Evolutionary conservation across 1,140 invertebrate species (phyloP), one percentile per base, ranked within the genome.

Genomic region (Drosophila orosa): DNA sequence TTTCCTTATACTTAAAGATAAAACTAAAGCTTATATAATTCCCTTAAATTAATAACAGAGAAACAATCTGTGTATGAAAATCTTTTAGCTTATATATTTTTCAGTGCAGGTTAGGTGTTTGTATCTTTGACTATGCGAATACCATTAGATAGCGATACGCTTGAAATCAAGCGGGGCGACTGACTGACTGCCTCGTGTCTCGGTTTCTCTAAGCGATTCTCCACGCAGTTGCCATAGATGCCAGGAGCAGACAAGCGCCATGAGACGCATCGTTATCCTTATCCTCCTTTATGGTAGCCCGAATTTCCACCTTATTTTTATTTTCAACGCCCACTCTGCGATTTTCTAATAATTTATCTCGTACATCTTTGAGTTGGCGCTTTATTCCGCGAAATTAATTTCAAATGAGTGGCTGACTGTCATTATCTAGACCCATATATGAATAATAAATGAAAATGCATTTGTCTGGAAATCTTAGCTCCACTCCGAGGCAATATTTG

Each of bases 351-450:
- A 52, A 33, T 35, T 67, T 54, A 56, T 69, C 50, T 57, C 12
- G 25, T 25, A 56, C 67, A 47, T 58, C 65, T 58, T 72, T 58
- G 66, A 58, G 52, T 56, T 56, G 66, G 39, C 40, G 63, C 69
- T 55, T 72, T 68, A 80, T 89, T 84, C 77, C 84, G 84, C 80
- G 77, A 84, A 89, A 89, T 89, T 89, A 89, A 89, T 89, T 89
- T 89, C 68, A 74, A 89, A 78, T 74, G 80, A 80, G 84, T 82
- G 84, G 65, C 78, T 87, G 83, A 60, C 67, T 69, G 78, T 78
- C 62, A 60, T 74, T 74, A 61, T 71, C 48, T 60, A 58, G 58
- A 72, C 40, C 68, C 73, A 55, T 76, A 68, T 68, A 79, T 87
- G 72, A 86, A 85, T 85, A 76, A 82, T 79, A 80, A 80, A 52